Evolutionary conservation across 1,140 invertebrate genomes (phyloP).

Genomic region (Phocides pigmalion): DNA sequence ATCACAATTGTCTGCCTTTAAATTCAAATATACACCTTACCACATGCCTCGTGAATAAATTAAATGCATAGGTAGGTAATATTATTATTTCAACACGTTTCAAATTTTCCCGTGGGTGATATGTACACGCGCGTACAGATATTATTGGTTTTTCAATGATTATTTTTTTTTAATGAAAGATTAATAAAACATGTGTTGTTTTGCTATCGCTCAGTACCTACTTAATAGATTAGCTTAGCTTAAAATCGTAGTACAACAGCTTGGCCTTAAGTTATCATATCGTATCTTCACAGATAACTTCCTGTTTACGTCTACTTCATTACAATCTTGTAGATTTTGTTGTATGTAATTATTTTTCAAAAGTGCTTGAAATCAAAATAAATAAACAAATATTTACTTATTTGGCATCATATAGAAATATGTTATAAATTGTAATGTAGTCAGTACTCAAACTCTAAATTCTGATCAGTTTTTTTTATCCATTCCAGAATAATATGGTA

Average conservation of each 20-base stretch:
- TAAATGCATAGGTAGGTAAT: background rate
- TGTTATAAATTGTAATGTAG: too few relatives aligned
- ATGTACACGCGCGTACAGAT: too few relatives aligned
- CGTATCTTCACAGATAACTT: slow-evolving; percentile 14
- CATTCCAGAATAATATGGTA: slow-evolving; percentile 76
- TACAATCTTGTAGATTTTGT: slow-evolving; percentile 1
- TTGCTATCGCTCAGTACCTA: too few relatives aligned
- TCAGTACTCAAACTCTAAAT: too few relatives aligned
- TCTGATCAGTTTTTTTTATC: slow-evolving; percentile 26
- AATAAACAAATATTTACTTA: too few relatives aligned
- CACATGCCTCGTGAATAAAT: slow-evolving; percentile 13
- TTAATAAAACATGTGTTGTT: too few relatives aligned
- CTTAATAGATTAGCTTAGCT: background rate
- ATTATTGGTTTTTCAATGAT: too few relatives aligned
- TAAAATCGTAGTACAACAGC: slow-evolving; percentile 5
- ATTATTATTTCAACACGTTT: background rate
- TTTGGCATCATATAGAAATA: too few relatives aligned
- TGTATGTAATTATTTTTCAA: background rate
- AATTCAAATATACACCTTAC: slow-evolving; percentile 41
- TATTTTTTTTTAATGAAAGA: too few relatives aligned
- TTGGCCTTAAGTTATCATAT: slow-evolving; percentile 31
- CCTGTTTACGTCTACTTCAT: slow-evolving; percentile 4
- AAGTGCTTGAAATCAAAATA: too few relatives aligned
- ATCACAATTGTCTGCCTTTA: slow-evolving; percentile 48
- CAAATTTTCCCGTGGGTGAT: background rate